Evolutionary conservation across 2,797 vertebrate genomes (phyloP).

Genomic region (Aratinga solstitialis): DNA sequence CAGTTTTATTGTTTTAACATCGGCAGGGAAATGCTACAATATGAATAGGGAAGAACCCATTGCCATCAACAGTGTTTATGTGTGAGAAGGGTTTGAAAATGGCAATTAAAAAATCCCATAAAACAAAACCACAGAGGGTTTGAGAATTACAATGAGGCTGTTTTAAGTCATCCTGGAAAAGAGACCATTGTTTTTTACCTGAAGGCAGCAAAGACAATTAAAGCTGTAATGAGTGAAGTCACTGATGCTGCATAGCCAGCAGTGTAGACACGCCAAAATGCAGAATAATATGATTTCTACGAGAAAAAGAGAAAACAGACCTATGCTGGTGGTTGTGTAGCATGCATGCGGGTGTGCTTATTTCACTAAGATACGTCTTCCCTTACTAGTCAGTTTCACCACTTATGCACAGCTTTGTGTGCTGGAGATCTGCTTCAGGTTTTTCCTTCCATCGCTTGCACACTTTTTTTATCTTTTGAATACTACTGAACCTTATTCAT

Average conservation of each 20-base stretch:
- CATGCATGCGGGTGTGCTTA: neutral
- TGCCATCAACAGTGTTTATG: neutral
- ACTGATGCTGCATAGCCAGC: constrained; percentile 89
- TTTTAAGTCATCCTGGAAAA: neutral
- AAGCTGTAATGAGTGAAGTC: constrained; percentile 85
- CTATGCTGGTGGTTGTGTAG: neutral
- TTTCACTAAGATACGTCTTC: neutral
- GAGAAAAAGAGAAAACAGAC: constrained; percentile 39
- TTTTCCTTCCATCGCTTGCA: neutral
- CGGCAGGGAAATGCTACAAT: neutral
- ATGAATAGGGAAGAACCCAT: neutral
- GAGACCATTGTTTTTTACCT: constrained; percentile 76
- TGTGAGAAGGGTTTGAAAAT: neutral
- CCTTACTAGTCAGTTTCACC: neutral
- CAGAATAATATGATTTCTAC: constrained; percentile 84
- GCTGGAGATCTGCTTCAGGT: neutral
- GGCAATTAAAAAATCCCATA: neutral
- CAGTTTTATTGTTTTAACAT: neutral
- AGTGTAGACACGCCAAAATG: constrained; percentile 88
- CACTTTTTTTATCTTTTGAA: neutral
- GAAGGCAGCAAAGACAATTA: constrained; percentile 87
- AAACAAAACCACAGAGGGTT: neutral
- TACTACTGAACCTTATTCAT: neutral
- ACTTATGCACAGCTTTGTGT: neutral
- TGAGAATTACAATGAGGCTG: neutral